These are phyloP conservation scores for Chroicocephalus ridibundus DNA, from an alignment of 2,113 vertebrate species.

Conservation along the genomic window DNA sequence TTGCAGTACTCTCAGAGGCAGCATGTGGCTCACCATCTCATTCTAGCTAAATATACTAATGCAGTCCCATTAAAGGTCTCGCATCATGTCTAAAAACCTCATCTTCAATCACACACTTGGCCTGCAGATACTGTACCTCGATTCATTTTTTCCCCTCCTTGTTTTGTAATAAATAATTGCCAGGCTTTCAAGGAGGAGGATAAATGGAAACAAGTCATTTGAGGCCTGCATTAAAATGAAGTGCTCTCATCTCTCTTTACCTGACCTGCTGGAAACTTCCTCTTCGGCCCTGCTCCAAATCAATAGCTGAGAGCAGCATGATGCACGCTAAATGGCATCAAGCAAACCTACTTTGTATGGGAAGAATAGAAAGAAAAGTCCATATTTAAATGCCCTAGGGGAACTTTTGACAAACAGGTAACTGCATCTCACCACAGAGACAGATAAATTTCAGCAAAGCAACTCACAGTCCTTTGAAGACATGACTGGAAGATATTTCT, in stretches of 20 bases:
- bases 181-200: neutral
- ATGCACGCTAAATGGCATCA: neutral
- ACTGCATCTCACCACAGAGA: neutral
- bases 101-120: neutral
- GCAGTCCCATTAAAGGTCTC: neutral
- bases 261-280: conserved; percentile 28
- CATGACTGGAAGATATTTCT: neutral
- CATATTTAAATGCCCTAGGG: neutral
- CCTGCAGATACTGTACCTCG: neutral
- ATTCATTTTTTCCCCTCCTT: neutral
- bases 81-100: neutral
- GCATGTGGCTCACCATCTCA: neutral
- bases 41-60: neutral
- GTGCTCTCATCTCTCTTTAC: neutral
- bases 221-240: neutral
- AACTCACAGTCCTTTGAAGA: neutral
- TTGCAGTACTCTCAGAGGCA: neutral
- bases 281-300: neutral
- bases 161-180: conserved; percentile 21
- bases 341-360: neutral
- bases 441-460: neutral
- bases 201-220: neutral
- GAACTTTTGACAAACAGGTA: neutral
- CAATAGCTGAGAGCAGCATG: neutral
- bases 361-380: neutral